Evolutionary conservation across 2,113 vertebrate genomes (phyloP).

Genomic region (Siniperca knerii): DNA sequence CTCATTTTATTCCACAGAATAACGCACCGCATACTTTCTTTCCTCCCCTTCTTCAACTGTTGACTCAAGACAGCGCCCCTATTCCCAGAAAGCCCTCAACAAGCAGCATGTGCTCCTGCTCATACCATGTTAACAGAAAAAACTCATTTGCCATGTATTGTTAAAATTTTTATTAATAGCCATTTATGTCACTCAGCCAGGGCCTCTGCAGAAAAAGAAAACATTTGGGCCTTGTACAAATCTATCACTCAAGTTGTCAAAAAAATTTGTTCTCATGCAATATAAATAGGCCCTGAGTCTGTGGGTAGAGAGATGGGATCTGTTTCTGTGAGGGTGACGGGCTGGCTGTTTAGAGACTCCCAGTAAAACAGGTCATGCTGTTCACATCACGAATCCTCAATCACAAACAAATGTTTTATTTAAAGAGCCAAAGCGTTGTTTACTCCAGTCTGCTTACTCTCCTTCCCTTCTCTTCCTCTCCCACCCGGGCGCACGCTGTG

Average conservation of each 20-base stretch:
- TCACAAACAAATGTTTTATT: conserved; percentile 89
- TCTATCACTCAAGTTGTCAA: conserved; percentile 94
- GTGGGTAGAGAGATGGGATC: conserved; percentile 85
- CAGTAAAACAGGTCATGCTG: conserved; percentile 85
- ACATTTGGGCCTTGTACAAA: conserved; percentile 90
- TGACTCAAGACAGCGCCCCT: conserved; percentile 67
- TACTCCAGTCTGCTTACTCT: conserved; percentile 77
- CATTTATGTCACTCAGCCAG: conserved; percentile 91
- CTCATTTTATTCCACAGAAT: conserved; percentile 43
- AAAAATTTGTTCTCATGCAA: conserved; percentile 96
- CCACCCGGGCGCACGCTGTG: conserved; percentile 61
- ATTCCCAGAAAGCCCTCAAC: conserved; percentile 87
- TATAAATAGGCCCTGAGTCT: conserved; percentile 89
- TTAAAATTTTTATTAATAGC: conserved; percentile 94
- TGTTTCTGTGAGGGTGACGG: conserved; percentile 86
- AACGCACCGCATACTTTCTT: conserved; percentile 47
- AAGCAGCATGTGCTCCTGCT: conserved; percentile 81
- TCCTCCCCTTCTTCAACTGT: conserved; percentile 62
- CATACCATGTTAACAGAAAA: conserved; percentile 91
- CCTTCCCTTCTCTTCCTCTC: conserved; percentile 72
- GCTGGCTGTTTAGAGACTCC: conserved; percentile 81
- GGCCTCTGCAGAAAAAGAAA: conserved; percentile 84
- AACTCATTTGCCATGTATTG: conserved; percentile 92
- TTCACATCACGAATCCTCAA: conserved; percentile 84
- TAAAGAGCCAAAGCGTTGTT: conserved; percentile 84